Base-by-base conservation (phyloP, 2,113 vertebrate species). In the Malurus melanocephalus region DNA sequence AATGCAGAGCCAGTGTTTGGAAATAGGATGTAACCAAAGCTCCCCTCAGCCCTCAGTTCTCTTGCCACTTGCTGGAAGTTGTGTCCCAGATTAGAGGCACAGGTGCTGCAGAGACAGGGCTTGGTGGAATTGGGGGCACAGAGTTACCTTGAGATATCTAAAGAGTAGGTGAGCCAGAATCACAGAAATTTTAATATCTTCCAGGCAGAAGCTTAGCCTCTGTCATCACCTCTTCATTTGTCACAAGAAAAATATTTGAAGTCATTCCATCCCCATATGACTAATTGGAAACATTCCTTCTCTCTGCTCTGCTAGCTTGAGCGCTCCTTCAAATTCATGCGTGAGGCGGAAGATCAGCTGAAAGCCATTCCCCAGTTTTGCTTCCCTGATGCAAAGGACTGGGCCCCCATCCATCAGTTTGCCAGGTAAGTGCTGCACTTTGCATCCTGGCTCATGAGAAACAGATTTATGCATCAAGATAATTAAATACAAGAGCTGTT, bases 291-390 rank as follows among this genome's bases (percentile, higher is more conserved):
- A 96, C 94, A 92, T 95, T 87, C 84, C 74, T 85, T 82, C 79
- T 91, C 74, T 88, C 89, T 60, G 27, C 88, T 85, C 72, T 69
- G 45, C 75, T 97, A 99, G 99, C 96, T 99, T 40, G 99, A 99
- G 93, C 97, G 98, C 93, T 98, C 98, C 1, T 99, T 99, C 95
- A 99, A 99, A 97, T 99, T 99, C 96, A 98, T 99, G 98, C 97
- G 98, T 4, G 99, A 99, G 92, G 97, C 98, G 13, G 99, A 99
- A 95, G 99, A 99, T 96, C 99, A 99, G 96, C 96, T 99, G 90
- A 99, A 99, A 95, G 99, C 99, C 52, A 99, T 99, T 85, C 99
- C 99, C 11, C 99, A 99, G 93, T 99, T 99, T 97, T 99, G 99
- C 89, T 99, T 99, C 92, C 99, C 99, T 3, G 99, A 99, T 33